phyloP scores from a whole-genome alignment of 2,113 vertebrate species.

The Phaetusa simplex region DNA sequence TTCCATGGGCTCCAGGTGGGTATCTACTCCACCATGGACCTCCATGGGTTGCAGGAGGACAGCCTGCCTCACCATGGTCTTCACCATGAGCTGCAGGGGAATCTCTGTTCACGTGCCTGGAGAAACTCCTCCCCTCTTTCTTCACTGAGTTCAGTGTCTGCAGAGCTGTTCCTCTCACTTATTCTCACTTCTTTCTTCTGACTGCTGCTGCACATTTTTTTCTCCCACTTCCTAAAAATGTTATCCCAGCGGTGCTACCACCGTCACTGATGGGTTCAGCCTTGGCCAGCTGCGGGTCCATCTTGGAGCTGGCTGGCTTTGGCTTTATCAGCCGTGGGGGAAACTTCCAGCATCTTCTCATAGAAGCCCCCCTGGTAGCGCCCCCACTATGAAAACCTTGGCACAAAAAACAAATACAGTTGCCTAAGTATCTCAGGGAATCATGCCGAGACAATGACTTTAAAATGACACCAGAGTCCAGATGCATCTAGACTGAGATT shows the following conservation, averaged over 20 bases:
- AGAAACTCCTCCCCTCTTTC: background rate
- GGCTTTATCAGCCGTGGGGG: too few relatives aligned
- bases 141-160: background rate
- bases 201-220: too few relatives aligned
- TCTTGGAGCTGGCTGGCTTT: background rate
- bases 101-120: background rate
- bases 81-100: background rate
- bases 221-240: too few relatives aligned
- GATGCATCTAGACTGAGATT: background rate
- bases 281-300: background rate
- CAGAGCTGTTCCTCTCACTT: background rate
- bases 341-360: background rate
- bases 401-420: background rate
- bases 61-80: background rate
- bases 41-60: background rate
- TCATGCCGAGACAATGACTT: background rate
- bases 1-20: background rate
- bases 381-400: background rate
- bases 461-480: background rate
- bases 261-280: fast-evolving
- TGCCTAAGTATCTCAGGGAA: background rate
- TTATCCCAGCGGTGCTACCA: background rate
- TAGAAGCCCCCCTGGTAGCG: background rate
- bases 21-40: background rate
- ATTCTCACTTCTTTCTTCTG: background rate